Base-by-base conservation (phyloP, 1,140 invertebrate genomes). In the Drosophila pseudoobscura region DNA sequence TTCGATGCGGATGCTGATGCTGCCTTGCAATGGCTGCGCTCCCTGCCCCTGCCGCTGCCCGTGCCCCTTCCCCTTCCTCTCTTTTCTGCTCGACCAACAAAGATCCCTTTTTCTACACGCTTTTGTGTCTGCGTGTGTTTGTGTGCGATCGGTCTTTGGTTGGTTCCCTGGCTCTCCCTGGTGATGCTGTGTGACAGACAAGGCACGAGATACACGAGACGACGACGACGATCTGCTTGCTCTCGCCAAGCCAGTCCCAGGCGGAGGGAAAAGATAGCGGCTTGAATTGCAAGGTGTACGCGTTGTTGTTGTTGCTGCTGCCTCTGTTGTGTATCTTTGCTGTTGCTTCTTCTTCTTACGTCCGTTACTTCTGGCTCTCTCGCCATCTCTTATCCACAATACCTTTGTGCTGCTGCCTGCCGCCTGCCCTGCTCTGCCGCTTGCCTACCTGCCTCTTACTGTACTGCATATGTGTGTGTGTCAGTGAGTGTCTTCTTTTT, bases 261-360 rank as follows among this genome's bases (percentile, higher is more conserved):
- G 80, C 63, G 62, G 78, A 70, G 53, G 70, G 66, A 83, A 69
- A 77, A 87, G 70, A 87, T 87, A 87, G 83, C 75, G 75, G 78
- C 83, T 83, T 88, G 80, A 89, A 88, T 83, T 88, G 83, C 83
- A 87, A 87, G 83, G 83, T 87, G 83, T 87, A 87, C 78, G 83
- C 57, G 65, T 54, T 55, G 59, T 78, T 71, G 78, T 58, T 74
- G 29, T 56, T 66, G 69, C 26, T 75, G 55, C 22, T 75, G 70
- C 31, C 61, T 75, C 75, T 65, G 72, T 59, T 83, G 82, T 87
- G 83, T 88, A 78, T 87, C 78, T 87, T 88, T 87, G 83, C 58
- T 39, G 35, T 11, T 85, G 78, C 78, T 85, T 75, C 71, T 55
- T 78, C 78, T 84, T 87, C 78, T 77, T 85, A 71, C 82, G 78